These are phyloP conservation scores for Heliconius congener DNA, from an alignment of 1,140 invertebrate species.

Conservation along the genomic window DNA sequence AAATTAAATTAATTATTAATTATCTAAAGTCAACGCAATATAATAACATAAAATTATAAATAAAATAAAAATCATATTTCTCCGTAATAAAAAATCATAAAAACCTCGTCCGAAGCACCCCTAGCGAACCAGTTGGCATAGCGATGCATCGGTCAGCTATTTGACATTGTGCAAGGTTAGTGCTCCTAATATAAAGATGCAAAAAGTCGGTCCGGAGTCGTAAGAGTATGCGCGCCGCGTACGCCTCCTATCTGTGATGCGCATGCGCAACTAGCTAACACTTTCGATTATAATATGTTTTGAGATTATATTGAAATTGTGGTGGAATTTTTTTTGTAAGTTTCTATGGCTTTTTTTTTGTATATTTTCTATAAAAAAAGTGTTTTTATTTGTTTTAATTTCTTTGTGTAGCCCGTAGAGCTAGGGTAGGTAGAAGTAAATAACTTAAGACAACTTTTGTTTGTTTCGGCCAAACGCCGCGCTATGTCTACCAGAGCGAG, in stretches of 20 bases:
- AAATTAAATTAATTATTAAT: no score
- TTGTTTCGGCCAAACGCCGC: no score
- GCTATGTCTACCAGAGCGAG: neutral
- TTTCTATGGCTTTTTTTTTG: no score
- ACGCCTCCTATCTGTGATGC: conserved; percentile 34
- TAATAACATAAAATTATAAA: no score
- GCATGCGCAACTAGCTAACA: conserved; percentile 55
- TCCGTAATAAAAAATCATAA: neutral
- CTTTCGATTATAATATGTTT: neutral
- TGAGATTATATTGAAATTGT: neutral
- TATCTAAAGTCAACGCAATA: no score
- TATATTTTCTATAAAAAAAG: no score
- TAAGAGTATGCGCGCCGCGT: conserved; percentile 59
- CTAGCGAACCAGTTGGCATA: conserved; percentile 61
- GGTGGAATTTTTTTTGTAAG: neutral
- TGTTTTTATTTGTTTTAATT: no score
- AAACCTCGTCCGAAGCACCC: conserved; percentile 33
- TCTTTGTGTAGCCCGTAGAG: no score
- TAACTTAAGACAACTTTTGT: no score
- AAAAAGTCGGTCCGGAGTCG: conserved; percentile 51
- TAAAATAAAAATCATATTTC: neutral
- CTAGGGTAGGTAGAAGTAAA: no score
- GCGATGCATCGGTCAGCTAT: conserved; percentile 70
- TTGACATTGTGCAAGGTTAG: conserved; percentile 80
- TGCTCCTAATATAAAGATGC: conserved; percentile 80